Conservation (phyloP, 2,888 invertebrate genomes). For the Lasioglossum oenotherae region DNA sequence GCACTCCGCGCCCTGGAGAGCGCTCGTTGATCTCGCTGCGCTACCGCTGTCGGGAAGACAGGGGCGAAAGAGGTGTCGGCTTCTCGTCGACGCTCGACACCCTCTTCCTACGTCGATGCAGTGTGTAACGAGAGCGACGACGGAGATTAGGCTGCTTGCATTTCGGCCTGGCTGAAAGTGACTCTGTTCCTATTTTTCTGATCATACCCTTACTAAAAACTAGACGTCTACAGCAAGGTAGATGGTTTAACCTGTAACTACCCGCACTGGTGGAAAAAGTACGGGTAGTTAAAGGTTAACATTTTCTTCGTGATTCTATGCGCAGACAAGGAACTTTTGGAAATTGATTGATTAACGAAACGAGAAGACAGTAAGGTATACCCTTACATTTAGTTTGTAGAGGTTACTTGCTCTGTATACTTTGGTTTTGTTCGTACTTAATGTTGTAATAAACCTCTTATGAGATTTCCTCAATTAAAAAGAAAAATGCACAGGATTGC, state of each 20-base stretch:
- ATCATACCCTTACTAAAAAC: not conserved
- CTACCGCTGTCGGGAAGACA: constrained; percentile 16
- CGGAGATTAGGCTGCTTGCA: not conserved
- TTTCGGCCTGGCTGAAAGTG: not conserved
- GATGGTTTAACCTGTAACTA: not conserved
- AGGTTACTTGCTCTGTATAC: too few relatives aligned
- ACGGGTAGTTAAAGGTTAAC: too few relatives aligned
- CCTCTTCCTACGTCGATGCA: constrained; percentile 22
- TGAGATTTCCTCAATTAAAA: too few relatives aligned
- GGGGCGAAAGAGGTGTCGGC: constrained; percentile 34
- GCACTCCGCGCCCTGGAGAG: constrained; percentile 35
- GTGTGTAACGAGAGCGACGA: constrained; percentile 35
- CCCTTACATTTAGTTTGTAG: too few relatives aligned
- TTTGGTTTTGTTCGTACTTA: too few relatives aligned
- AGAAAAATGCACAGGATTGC: not conserved
- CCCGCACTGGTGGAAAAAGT: too few relatives aligned
- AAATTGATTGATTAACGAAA: not conserved
- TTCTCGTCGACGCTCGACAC: constrained; percentile 53
- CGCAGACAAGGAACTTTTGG: not conserved
- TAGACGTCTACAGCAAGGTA: not conserved
- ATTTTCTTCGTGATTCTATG: not conserved
- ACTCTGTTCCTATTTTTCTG: not conserved
- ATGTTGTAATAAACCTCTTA: too few relatives aligned
- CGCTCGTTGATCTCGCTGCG: constrained; percentile 10
- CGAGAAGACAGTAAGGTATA: too few relatives aligned